These are phyloP conservation scores for Pachyrhynchus sulphureomaculatus DNA, from an alignment of 1,140 invertebrate species.

Conservation along the genomic window DNA sequence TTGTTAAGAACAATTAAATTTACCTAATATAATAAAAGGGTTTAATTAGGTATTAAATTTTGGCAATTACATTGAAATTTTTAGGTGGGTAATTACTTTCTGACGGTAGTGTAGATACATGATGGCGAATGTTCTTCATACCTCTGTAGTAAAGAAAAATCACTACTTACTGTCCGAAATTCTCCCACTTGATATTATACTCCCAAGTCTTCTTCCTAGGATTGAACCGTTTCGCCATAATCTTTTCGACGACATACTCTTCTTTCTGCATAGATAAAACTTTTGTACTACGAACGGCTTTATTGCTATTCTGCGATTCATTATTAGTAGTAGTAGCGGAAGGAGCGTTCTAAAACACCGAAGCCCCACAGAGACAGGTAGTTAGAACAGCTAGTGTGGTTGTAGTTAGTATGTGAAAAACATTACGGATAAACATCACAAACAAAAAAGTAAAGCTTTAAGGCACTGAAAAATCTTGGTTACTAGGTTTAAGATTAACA, in stretches of 20 bases:
- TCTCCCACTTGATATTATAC: slow-evolving; percentile 82
- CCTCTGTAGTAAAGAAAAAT: no score
- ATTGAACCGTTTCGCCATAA: slow-evolving; percentile 78
- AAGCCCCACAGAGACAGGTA: not conserved
- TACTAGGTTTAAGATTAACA: no score
- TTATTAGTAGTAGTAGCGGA: not conserved
- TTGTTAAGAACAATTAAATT: no score
- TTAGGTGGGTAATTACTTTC: no score
- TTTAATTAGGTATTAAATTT: no score
- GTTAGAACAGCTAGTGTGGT: not conserved
- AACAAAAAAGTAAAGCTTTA: no score
- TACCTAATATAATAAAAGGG: no score
- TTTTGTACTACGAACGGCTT: slow-evolving; percentile 52
- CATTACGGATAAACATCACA: not conserved
- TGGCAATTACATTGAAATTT: no score
- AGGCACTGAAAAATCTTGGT: no score
- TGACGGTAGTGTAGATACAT: no score
- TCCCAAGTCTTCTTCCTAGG: slow-evolving; percentile 73
- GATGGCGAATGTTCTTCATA: no score
- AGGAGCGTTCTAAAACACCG: slow-evolving; percentile 6
- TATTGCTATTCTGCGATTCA: slow-evolving; percentile 31
- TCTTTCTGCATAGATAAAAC: slow-evolving; percentile 51
- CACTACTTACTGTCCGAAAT: slow-evolving; percentile 66
- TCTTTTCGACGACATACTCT: slow-evolving; percentile 74
- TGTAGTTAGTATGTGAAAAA: not conserved